These are phyloP conservation scores for Orthonevra nobilis DNA, from an alignment of 2,888 invertebrate species.

Conservation along the genomic window DNA sequence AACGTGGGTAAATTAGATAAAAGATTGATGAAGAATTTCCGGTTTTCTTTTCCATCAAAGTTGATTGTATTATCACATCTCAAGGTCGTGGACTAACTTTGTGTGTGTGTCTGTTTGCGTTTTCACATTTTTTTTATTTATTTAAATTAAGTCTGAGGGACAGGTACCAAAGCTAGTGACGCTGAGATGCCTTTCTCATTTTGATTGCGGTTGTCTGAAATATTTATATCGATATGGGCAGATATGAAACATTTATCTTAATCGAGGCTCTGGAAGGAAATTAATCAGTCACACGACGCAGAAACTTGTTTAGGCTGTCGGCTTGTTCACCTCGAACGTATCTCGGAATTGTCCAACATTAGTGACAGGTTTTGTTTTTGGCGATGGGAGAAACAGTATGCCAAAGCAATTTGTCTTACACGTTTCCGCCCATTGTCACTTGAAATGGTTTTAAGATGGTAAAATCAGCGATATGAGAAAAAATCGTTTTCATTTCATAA, in stretches of 20 bases:
- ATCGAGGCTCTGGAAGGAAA: conserved; percentile 27
- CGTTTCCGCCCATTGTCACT: background rate
- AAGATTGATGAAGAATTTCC: conserved; percentile 27
- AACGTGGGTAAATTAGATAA: conserved; percentile 3
- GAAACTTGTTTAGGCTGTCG: conserved; percentile 13
- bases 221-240: background rate
- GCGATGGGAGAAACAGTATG: too few species aligned
- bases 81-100: conserved; percentile 30
- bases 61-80: conserved; percentile 46
- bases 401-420: background rate
- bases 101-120: background rate
- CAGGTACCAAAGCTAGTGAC: conserved; percentile 8
- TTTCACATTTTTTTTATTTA: conserved; percentile 19
- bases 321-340: conserved; percentile 18
- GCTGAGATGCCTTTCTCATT: conserved; percentile 16
- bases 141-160: conserved; percentile 24
- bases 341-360: conserved; percentile 17
- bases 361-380: conserved; percentile 2
- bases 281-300: conserved; percentile 44
- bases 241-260: conserved; percentile 12
- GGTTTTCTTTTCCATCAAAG: conserved; percentile 21
- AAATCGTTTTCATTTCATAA: too few species aligned
- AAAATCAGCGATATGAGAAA: too few species aligned
- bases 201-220: background rate
- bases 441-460: too few species aligned